Evolutionary conservation across 2,888 invertebrate species (phyloP).

Genomic region (Halictus quadricinctus): DNA sequence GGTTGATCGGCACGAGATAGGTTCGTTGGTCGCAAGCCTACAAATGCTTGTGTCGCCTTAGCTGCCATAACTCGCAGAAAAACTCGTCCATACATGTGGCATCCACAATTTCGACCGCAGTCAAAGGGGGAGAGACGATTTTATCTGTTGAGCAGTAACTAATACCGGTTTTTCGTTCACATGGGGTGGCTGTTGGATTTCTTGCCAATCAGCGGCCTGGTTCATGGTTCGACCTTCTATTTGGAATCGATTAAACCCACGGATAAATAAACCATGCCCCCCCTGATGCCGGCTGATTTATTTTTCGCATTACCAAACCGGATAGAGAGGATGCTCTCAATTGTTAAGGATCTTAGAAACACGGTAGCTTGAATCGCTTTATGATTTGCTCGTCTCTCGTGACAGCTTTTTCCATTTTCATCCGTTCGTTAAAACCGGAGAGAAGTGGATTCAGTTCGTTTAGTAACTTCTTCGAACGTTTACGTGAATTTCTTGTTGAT

Average conservation of each 20-base stretch:
- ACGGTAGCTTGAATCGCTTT: background rate
- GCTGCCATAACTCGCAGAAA: constrained; percentile 62
- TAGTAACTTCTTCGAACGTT: background rate
- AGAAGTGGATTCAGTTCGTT: background rate
- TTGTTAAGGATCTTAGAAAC: constrained; percentile 38
- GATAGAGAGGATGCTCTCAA: constrained; percentile 25
- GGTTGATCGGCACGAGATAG: constrained; percentile 39
- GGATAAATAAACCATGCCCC: constrained; percentile 66
- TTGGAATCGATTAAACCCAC: constrained; percentile 66
- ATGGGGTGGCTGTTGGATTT: constrained; percentile 64
- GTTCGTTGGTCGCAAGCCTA: constrained; percentile 40
- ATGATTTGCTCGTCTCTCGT: background rate
- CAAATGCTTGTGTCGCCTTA: constrained; percentile 59
- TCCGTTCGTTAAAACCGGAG: background rate
- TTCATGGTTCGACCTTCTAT: constrained; percentile 57
- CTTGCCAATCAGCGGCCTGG: constrained; percentile 70
- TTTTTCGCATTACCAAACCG: constrained; percentile 49
- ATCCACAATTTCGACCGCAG: constrained; percentile 55
- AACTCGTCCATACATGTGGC: constrained; percentile 56
- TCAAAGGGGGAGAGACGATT: constrained; percentile 60
- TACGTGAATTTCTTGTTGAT: background rate
- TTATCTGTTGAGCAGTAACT: constrained; percentile 69
- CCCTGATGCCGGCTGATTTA: constrained; percentile 36
- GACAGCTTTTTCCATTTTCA: constrained; percentile 1
- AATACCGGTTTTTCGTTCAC: constrained; percentile 70